Base-by-base conservation (phyloP, 2,888 invertebrate species). In the Stenichneumon culpator region DNA sequence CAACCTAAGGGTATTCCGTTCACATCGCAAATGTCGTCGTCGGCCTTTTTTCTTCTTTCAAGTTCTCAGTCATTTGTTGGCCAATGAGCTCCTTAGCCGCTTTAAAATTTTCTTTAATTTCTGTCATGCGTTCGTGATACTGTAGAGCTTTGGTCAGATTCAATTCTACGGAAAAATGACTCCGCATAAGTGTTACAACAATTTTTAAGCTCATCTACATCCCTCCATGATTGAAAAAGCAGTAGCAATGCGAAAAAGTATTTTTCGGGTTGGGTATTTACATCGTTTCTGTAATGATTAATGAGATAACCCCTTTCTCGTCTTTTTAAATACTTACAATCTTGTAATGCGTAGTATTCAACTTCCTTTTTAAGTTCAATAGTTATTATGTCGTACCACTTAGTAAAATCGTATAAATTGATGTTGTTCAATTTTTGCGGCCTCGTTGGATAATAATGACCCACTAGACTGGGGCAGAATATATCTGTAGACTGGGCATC, bases 371-470 rank as follows among this genome's bases (percentile, higher is more conserved):
- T 68, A n/a, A 86, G 86, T 80, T 77, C 36, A 25, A n/a, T 25
- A 72, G 70, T 83, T 0, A 65, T 44, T 2, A 87, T 63, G 67
- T 89, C 87, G 72, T 73, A 90, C 86, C 87, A 88, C 52, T 83
- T 83, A 2, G 81, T 87, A 77, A 89, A 90, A 69, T 90, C 88
- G 60, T 89, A 90, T 52, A 89, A 83, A 67, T 52, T 74, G 54
- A 67, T 70, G 52, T 22, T 32, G 68, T 91, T 85, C 68, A 91
- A 88, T 65, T 89, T 87, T 77, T 86, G 54, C 14, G 91, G 91
- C 65, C 91, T 68, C 6, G 78, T 80, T 63, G 90, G 90, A 86
- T 92, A 92, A 77, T 88, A 68, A 80, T 87, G 78, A 83, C 92
- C 91, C 25, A 90, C 84, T 67, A 89, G 86, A 78, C 86, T 88